phyloP scores from a whole-genome alignment of 2,113 vertebrate genomes.

The Mesoclemmys tuberculata region DNA sequence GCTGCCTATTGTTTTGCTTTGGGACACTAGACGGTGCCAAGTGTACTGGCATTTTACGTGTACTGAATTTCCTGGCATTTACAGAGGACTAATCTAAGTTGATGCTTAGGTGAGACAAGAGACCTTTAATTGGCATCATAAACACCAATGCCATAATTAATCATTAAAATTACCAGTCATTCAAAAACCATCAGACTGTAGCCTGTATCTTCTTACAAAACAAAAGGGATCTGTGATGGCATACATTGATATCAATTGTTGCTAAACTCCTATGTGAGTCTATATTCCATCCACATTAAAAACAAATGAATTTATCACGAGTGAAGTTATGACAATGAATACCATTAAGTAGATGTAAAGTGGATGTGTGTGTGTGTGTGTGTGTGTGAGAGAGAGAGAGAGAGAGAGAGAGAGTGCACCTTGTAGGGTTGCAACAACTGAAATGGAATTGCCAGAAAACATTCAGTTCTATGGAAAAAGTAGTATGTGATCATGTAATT shows the following conservation, averaged over 20 bases:
- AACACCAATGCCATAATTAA: background rate
- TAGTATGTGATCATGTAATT: background rate
- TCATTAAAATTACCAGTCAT: background rate
- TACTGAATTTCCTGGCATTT: conserved; percentile 8
- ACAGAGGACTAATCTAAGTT: background rate
- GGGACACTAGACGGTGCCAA: background rate
- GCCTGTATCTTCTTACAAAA: background rate
- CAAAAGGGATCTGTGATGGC: background rate
- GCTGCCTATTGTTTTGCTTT: background rate
- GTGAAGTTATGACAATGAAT: background rate
- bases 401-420: background rate
- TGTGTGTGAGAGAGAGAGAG: background rate
- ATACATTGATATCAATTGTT: background rate
- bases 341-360: background rate
- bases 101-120: background rate
- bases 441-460: background rate
- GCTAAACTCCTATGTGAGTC: background rate
- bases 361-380: background rate
- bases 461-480: background rate
- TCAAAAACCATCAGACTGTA: background rate
- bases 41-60: background rate
- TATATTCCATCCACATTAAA: background rate
- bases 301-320: background rate
- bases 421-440: background rate
- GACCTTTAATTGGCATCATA: background rate